phyloP scores from a whole-genome alignment of 2,888 invertebrate genomes.

The Drosophila nigricruria region DNA sequence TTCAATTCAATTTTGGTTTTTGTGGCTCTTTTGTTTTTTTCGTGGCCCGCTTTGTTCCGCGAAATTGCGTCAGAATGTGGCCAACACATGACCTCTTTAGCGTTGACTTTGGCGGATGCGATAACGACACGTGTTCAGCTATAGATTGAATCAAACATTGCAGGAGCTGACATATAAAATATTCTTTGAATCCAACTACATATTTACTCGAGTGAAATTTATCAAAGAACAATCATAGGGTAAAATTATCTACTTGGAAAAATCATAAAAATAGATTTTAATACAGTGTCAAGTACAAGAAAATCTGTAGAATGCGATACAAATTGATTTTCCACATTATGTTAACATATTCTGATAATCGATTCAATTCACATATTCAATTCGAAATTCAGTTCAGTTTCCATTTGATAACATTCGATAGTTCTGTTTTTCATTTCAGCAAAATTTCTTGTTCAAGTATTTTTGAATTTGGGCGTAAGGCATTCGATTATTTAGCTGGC shows the following conservation, averaged over 20 bases:
- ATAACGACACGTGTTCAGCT: conserved; percentile 48
- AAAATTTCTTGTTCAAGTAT: conserved; percentile 1
- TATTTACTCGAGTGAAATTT: background rate
- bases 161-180: conserved; percentile 30
- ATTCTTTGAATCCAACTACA: conserved; percentile 17
- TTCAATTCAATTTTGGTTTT: conserved; percentile 18
- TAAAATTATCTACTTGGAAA: background rate
- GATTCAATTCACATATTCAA: background rate
- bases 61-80: conserved; percentile 66
- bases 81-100: conserved; percentile 70
- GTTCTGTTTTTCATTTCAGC: background rate
- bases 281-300: conserved; percentile 1
- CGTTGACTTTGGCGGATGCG: conserved; percentile 36
- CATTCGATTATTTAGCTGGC: conserved; percentile 9
- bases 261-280: background rate
- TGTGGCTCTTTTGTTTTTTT: conserved; percentile 22
- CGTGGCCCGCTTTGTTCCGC: conserved; percentile 38
- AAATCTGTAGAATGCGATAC: background rate
- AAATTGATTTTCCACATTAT: background rate
- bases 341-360: background rate
- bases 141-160: conserved; percentile 49
- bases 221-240: background rate
- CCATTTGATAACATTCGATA: background rate
- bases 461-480: background rate
- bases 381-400: background rate